Evolutionary conservation across 2,113 vertebrate genomes (phyloP), one percentile per base, ranked within the genome.

Genomic region (Phalacrocorax brasilianus): DNA sequence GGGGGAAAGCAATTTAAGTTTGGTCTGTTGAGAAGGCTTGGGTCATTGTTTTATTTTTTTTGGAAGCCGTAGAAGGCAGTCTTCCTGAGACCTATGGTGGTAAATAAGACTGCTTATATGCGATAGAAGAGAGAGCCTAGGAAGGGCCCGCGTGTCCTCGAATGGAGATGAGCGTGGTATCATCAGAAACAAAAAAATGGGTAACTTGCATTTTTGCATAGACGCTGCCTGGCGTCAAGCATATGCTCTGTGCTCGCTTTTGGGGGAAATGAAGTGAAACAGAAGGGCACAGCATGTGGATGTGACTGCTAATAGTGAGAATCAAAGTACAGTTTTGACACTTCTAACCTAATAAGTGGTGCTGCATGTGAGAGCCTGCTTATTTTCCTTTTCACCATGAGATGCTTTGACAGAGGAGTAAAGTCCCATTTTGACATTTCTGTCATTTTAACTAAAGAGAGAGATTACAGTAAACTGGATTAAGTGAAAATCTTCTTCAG

Each of bases 391-490:
- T 96, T 96, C 92, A 96, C 91, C 93, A 85, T 66, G 94, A 93
- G 94, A 89, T 95, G 95, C 84, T 95, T 97, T 96, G 97, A 97
- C 96, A 97, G 97, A 92, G 89, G 81, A 95, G 96, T 95, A 95
- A 92, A 97, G 97, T 97, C 97, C 97, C 94, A 95, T 92, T 97
- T 96, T 97, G 97, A 97, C 95, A 18, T 97, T 95, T 83, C 96
- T 97, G 97, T 97, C 96, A 95, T 94, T 97, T 97, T 95, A 96
- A 97, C 96, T 97, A 95, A 96, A 97, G 93, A 95, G 95, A 79
- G 89, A 97, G 96, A 97, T 97, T 97, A 95, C 96, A 94, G 93
- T 95, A 95, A 97, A 97, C 97, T 97, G 97, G 95, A 97, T 97
- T 97, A 97, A 97, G 95, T 96, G 96, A 91, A 97, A 96, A 96